phyloP scores from a whole-genome alignment of 2,888 invertebrate genomes.

The Notodonta dromedarius region DNA sequence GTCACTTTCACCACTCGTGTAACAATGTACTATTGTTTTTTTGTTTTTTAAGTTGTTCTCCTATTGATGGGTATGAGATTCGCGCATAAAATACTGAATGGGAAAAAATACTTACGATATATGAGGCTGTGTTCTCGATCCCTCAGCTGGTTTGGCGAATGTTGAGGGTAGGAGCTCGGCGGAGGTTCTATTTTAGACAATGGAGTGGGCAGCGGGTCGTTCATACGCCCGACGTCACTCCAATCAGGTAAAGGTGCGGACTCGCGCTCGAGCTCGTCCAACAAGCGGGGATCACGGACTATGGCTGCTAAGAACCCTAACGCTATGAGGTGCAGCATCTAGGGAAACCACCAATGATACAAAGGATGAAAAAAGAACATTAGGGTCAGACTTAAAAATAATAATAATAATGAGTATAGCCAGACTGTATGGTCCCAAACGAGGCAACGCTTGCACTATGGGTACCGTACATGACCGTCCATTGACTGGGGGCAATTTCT shows the following conservation, averaged over 20 bases:
- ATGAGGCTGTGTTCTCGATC: constrained; percentile 85
- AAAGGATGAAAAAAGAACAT: too few relatives aligned
- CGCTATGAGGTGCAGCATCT: constrained; percentile 91
- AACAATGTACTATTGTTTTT: too few relatives aligned
- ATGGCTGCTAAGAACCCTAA: constrained; percentile 89
- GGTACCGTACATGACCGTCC: too few relatives aligned
- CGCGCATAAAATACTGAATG: too few relatives aligned
- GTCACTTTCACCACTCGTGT: too few relatives aligned
- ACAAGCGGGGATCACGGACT: constrained; percentile 88
- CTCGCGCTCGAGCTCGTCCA: constrained; percentile 85
- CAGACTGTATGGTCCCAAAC: too few relatives aligned
- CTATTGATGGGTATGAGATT: too few relatives aligned
- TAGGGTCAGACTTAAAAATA: too few relatives aligned
- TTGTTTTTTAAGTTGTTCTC: too few relatives aligned
- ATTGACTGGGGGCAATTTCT: too few relatives aligned
- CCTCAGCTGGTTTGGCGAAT: constrained; percentile 54
- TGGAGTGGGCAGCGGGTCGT: constrained; percentile 86
- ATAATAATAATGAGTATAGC: too few relatives aligned
- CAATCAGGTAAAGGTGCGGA: constrained; percentile 68
- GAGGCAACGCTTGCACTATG: too few relatives aligned
- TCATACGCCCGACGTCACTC: constrained; percentile 66
- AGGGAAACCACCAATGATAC: neutral
- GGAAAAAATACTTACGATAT: constrained; percentile 82
- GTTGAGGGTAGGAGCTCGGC: constrained; percentile 79
- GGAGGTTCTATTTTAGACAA: constrained; percentile 88